These are phyloP conservation scores for Drosophila merina DNA, from an alignment of 2,888 invertebrate genomes.

Conservation along the genomic window DNA sequence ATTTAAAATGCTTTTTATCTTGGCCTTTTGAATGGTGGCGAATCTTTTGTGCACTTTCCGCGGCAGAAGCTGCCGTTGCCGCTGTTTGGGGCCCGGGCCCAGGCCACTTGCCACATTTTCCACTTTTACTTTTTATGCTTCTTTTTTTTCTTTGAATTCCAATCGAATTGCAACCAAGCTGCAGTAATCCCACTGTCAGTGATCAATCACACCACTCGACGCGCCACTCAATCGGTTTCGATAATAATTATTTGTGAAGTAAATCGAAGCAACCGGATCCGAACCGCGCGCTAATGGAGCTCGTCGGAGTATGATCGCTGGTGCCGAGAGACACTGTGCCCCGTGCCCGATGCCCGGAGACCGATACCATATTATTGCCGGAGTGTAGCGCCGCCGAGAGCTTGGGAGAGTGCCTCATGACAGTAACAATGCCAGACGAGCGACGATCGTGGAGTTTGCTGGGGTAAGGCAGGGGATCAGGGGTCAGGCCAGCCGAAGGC, in stretches of 20 bases:
- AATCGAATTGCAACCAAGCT: slow-evolving; percentile 39
- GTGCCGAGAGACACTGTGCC: slow-evolving; percentile 5
- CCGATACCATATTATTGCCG: slow-evolving; percentile 3
- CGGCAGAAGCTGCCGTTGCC: slow-evolving; percentile 21
- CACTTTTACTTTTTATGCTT: slow-evolving; percentile 29
- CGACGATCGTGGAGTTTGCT: slow-evolving; percentile 38
- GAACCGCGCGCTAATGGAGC: slow-evolving; percentile 37
- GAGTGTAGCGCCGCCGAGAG: slow-evolving; percentile 18
- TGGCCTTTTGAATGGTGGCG: slow-evolving; percentile 24
- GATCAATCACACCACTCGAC: slow-evolving; percentile 69
- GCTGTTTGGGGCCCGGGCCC: not conserved
- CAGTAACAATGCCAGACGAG: slow-evolving; percentile 28
- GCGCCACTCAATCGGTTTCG: slow-evolving; percentile 52
- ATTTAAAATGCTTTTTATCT: slow-evolving; percentile 35
- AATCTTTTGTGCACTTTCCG: slow-evolving; percentile 56
- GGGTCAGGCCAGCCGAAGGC: slow-evolving; percentile 54
- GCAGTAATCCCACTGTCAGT: slow-evolving; percentile 15
- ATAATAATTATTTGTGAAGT: slow-evolving; percentile 51
- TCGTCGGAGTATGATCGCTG: slow-evolving; percentile 31
- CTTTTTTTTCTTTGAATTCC: slow-evolving; percentile 13
- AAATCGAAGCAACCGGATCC: slow-evolving; percentile 1
- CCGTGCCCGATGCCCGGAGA: slow-evolving; percentile 17
- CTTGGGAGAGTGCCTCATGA: slow-evolving; percentile 33
- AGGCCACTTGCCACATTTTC: slow-evolving; percentile 61
- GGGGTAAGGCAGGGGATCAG: slow-evolving; percentile 55